These are phyloP conservation scores for Blera fallax DNA, from an alignment of 2,888 invertebrate genomes.

Conservation along the genomic window DNA sequence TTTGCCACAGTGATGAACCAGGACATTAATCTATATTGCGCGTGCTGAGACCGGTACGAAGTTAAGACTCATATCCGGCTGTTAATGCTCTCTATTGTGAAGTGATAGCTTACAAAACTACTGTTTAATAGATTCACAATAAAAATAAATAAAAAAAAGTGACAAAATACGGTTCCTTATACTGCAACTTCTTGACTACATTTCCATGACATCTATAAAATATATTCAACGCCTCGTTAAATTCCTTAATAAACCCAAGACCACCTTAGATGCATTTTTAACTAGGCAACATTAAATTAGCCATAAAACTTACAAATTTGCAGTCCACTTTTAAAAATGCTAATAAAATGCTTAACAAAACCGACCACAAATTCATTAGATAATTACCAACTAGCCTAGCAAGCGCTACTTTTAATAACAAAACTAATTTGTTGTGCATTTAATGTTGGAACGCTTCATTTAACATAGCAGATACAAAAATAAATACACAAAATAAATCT, in stretches of 20 bases:
- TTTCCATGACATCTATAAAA: not conserved
- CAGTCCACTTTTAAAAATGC: not conserved
- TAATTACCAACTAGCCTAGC: constrained; percentile 41
- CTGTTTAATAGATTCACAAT: too few species aligned
- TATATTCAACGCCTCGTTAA: not conserved
- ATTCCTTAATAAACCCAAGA: not conserved
- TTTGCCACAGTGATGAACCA: too few species aligned
- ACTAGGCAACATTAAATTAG: constrained; percentile 1
- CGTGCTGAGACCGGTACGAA: too few species aligned
- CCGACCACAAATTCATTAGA: constrained; percentile 58
- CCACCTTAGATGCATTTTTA: not conserved
- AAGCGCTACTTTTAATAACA: constrained; percentile 52
- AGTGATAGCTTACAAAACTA: too few species aligned
- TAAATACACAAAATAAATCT: constrained; percentile 55
- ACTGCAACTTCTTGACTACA: too few species aligned
- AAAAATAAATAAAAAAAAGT: too few species aligned
- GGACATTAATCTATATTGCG: too few species aligned
- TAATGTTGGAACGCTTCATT: constrained; percentile 60
- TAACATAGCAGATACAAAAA: constrained; percentile 44
- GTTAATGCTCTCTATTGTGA: too few species aligned
- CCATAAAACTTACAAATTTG: constrained; percentile 11
- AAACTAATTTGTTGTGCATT: constrained; percentile 64
- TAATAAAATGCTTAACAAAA: constrained; percentile 50
- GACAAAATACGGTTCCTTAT: too few species aligned
- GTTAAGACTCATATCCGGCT: too few species aligned